phyloP scores from a whole-genome alignment of 2,888 invertebrate genomes.

The Carpatolechia fugitivella region DNA sequence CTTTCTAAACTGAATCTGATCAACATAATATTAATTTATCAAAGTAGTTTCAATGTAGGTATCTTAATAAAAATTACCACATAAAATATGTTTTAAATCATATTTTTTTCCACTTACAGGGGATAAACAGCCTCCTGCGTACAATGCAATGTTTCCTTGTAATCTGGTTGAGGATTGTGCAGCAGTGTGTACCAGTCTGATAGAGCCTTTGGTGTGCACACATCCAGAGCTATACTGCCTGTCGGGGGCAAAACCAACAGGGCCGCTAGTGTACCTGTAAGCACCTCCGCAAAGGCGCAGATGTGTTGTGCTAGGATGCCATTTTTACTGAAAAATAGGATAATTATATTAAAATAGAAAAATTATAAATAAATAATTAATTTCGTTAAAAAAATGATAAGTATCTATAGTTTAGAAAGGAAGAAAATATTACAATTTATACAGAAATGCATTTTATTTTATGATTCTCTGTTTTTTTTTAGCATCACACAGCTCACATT shows the following conservation, averaged over 20 bases:
- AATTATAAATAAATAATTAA: too few relatives aligned
- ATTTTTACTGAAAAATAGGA: conserved; percentile 81
- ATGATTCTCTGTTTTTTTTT: too few relatives aligned
- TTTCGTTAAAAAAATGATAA: too few relatives aligned
- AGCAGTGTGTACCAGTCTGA: conserved; percentile 98
- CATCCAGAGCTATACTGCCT: conserved; percentile 86
- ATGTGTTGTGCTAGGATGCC: conserved; percentile 87
- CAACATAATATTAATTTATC: too few relatives aligned
- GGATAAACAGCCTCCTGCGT: conserved; percentile 99
- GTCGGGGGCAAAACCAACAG: conserved; percentile 90
- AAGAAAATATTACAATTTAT: neutral
- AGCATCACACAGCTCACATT: too few relatives aligned
- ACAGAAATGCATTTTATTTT: too few relatives aligned
- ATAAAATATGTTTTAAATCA: conserved; percentile 6
- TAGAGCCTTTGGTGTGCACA: conserved; percentile 88
- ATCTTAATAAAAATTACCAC: too few relatives aligned
- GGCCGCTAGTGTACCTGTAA: conserved; percentile 86
- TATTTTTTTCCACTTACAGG: conserved; percentile 82
- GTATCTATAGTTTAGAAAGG: neutral
- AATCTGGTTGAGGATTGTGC: conserved; percentile 96
- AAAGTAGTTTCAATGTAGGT: neutral
- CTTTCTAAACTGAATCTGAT: too few relatives aligned
- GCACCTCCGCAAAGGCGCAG: conserved; percentile 90
- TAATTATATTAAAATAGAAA: conserved; percentile 14
- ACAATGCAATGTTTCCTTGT: conserved; percentile 92